Base-by-base conservation (phyloP, 1,140 invertebrate species). In the Drosophila subpulchrella region DNA sequence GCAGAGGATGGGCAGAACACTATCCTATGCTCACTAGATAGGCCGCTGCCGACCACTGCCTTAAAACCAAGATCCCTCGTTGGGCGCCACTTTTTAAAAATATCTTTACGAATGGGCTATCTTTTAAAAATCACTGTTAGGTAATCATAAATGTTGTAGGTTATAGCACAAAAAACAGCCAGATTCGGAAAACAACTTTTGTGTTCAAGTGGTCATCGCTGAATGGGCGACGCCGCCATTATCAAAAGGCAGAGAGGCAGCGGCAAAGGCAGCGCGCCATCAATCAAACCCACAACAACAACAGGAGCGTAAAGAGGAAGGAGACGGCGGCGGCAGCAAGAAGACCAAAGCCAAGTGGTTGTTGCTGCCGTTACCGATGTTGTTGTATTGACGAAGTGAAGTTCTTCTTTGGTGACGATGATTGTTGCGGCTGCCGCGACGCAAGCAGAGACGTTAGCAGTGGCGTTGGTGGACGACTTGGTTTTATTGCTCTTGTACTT, bases 331-430 rank as follows among this genome's bases (percentile, higher is more conserved):
- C 27, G 60, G 58, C 57, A 78, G 48, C 58, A 75, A 82, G 82
- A 78, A 82, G 79, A 80, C 76, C 83, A 79, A 81, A 62, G 41
- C 55, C 74, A 60, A 44, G 47, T 60, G 36, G 30, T 63, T 61
- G 46, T 60, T 63, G 61, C 32, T 75, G 46, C 47, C 71, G 58
- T 56, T 81, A 27, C 48, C 79, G 50, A 53, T 82, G 55, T 83
- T 86, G 76, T 89, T 89, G 84, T 88, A 88, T 88, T 77, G 83
- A 88, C 84, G 83, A 88, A 81, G 75, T 68, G 68, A 76, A 85
- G 82, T 89, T 83, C 83, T 81, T 83, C 81, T 83, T 86, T 89
- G 83, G 83, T 88, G 83, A 88, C 83, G 83, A 88, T 88, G 83
- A 89, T 88, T 83, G 83, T 73, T 86, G 84, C 72, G 65, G 74